A percentile compares a stretch with the other conserved stretches of the same genome.
These are phyloP conservation scores for Saimiri boliviensis DNA, from an alignment of 2,113 vertebrate genomes.

Conservation along the genomic window DNA sequence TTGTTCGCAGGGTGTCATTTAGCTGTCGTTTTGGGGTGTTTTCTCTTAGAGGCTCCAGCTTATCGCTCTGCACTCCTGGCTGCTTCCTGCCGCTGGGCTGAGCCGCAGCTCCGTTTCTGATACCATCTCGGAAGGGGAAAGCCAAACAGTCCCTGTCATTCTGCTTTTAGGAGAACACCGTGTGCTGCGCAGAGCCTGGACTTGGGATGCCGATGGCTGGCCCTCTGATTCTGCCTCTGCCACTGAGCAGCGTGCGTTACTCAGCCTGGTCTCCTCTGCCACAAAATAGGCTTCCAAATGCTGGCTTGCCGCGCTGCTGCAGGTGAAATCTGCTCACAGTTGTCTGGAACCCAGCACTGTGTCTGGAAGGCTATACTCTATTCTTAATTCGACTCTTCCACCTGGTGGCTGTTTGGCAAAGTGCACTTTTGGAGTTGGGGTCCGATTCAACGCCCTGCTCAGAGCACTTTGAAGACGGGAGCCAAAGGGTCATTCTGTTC, in stretches of 20 bases:
- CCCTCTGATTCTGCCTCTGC: not conserved
- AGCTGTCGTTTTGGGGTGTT: not conserved
- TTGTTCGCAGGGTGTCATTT: fast-evolving
- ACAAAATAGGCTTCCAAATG: not conserved
- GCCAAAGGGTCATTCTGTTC: fast-evolving
- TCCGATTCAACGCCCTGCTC: not conserved
- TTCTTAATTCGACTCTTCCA: slow-evolving; percentile 36
- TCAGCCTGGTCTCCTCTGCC: not conserved
- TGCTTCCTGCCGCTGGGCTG: not conserved
- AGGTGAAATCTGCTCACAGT: not conserved
- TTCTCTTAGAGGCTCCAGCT: too few species aligned
- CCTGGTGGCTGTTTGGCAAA: not conserved
- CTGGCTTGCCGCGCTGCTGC: not conserved
- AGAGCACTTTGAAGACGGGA: too few species aligned
- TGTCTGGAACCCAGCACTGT: not conserved
- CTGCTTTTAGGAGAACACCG: not conserved
- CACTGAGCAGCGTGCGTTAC: not conserved
- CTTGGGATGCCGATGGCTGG: not conserved
- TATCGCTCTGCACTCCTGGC: not conserved
- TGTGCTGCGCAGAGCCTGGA: fast-evolving
- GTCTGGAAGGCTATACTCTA: not conserved
- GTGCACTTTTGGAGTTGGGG: not conserved
- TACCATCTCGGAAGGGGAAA: too few species aligned
- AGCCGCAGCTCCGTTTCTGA: not conserved
- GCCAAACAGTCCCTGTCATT: fast-evolving